Evolutionary conservation across 2,888 invertebrate species (phyloP).

Genomic region (Xestia ashworthii): DNA sequence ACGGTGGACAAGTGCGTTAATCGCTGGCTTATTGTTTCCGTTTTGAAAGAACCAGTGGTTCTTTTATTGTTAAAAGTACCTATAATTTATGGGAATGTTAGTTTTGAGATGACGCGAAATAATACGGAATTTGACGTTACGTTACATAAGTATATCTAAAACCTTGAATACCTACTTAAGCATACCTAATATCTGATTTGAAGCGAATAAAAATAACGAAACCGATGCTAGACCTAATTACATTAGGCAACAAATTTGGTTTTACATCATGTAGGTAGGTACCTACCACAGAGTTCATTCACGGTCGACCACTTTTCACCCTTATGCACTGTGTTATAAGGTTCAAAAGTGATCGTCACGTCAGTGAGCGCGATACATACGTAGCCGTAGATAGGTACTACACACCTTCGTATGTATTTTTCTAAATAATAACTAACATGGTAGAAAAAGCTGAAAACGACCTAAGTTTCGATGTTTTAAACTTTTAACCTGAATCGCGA

Average conservation of each 20-base stretch:
- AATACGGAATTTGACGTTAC: neutral
- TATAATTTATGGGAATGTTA: neutral
- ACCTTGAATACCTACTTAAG: no score
- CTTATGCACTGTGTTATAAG: no score
- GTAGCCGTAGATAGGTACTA: no score
- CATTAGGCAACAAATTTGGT: neutral
- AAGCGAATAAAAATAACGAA: neutral
- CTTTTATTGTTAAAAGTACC: neutral
- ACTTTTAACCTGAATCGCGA: neutral
- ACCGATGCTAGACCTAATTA: neutral
- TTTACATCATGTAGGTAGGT: neutral
- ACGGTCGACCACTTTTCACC: no score
- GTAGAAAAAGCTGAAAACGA: neutral
- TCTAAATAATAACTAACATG: neutral
- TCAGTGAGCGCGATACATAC: no score
- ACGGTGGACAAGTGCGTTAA: slow-evolving; percentile 22
- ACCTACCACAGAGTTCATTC: no score
- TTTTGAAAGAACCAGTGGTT: neutral
- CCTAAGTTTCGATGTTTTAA: neutral
- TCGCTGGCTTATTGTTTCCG: slow-evolving; percentile 18
- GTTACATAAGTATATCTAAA: neutral
- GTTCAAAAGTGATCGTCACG: no score
- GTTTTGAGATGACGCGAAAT: neutral
- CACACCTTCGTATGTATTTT: neutral
- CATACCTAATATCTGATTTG: neutral